Conservation (phyloP, 2,888 invertebrate genomes). For the Diploptera punctata region DNA sequence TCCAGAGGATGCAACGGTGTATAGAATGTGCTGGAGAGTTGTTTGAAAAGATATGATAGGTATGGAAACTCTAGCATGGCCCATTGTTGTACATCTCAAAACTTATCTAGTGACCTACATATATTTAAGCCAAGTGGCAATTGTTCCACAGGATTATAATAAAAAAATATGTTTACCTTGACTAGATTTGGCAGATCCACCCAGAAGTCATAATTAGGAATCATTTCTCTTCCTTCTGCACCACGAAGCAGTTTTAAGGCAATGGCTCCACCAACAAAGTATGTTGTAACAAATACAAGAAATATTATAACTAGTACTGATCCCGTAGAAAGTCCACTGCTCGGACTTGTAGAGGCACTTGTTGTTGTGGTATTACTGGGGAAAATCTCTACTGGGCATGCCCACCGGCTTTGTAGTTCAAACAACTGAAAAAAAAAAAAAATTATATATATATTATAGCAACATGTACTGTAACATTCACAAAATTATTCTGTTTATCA, state of each 20-base stretch:
- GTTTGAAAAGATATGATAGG: too few species aligned
- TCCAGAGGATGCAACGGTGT: too few species aligned
- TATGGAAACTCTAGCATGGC: too few species aligned
- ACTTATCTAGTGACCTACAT: too few species aligned
- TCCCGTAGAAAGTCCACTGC: slow-evolving; percentile 63
- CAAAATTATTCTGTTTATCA: too few species aligned
- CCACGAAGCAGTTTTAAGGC: slow-evolving; percentile 72
- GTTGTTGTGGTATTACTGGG: neutral
- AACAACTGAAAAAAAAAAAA: slow-evolving; percentile 57
- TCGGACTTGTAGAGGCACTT: neutral
- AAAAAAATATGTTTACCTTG: slow-evolving; percentile 58
- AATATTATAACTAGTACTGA: slow-evolving; percentile 69
- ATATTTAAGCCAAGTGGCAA: neutral
- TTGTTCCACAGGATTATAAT: neutral
- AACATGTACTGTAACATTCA: too few species aligned
- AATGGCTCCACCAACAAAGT: slow-evolving; percentile 70
- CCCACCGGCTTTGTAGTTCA: slow-evolving; percentile 59
- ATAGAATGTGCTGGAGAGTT: too few species aligned
- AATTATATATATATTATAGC: too few species aligned
- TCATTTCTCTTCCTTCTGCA: slow-evolving; percentile 73
- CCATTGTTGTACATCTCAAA: too few species aligned
- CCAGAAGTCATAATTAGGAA: slow-evolving; percentile 80
- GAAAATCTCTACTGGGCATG: slow-evolving; percentile 57
- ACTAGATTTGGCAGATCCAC: slow-evolving; percentile 70
- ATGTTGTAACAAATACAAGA: slow-evolving; percentile 63